phyloP scores from a whole-genome alignment of 2,797 vertebrate species.

The Hydrocynus forskahlii region DNA sequence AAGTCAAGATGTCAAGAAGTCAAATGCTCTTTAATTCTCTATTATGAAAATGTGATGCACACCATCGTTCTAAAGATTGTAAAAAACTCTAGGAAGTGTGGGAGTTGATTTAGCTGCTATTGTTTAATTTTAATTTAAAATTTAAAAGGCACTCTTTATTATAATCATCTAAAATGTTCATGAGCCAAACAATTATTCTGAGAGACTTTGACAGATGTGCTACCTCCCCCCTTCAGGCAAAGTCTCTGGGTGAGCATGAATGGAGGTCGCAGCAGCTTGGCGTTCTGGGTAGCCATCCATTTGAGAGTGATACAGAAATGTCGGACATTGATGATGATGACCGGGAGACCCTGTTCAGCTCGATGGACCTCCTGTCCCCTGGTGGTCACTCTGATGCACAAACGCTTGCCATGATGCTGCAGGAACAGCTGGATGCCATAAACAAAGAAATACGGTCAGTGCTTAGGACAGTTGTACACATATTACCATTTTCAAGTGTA shows the following conservation, averaged over 20 bases:
- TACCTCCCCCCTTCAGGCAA: constrained; percentile 78
- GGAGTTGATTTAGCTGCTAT: neutral
- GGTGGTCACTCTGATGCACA: constrained; percentile 93
- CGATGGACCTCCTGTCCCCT: constrained; percentile 86
- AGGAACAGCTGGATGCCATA: constrained; percentile 95
- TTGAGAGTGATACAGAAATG: constrained; percentile 90
- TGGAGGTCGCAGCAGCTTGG: constrained; percentile 95
- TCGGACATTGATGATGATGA: constrained; percentile 91
- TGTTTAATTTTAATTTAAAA: too few species aligned
- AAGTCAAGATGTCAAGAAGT: too few species aligned
- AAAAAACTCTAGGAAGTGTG: neutral
- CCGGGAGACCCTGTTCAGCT: constrained; percentile 79
- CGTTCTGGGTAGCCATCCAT: constrained; percentile 88
- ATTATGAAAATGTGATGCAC: too few species aligned
- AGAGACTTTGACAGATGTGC: neutral
- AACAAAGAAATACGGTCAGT: constrained; percentile 86
- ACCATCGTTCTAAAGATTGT: neutral
- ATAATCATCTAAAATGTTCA: neutral
- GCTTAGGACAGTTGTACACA: too few species aligned
- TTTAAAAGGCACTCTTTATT: neutral
- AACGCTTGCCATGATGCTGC: constrained; percentile 94
- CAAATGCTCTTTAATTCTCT: neutral
- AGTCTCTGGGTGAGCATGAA: constrained; percentile 94
- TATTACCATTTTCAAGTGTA: too few species aligned
- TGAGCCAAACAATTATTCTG: neutral